phyloP scores from a whole-genome alignment of 2,797 vertebrate genomes.

The Oryzias sinensis region DNA sequence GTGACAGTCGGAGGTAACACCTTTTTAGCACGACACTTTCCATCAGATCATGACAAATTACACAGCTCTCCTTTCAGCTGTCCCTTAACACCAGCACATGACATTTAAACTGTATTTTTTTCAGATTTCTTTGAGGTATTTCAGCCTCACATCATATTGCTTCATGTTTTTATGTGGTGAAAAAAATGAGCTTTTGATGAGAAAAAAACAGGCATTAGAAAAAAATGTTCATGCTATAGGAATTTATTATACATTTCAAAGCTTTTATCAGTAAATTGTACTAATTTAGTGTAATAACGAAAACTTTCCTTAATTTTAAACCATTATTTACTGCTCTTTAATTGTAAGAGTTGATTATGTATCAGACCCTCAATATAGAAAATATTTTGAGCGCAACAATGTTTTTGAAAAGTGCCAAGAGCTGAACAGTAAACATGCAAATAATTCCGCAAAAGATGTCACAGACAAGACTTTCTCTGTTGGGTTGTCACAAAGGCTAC shows the following conservation, averaged over 20 bases:
- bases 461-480: conserved; percentile 1
- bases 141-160: too few species aligned
- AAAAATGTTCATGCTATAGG: neutral
- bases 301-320: too few species aligned
- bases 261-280: neutral
- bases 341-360: too few species aligned
- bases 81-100: conserved; percentile 37
- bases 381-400: too few species aligned
- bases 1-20: conserved; percentile 65
- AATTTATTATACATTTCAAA: neutral
- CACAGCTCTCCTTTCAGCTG: conserved; percentile 59
- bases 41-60: conserved; percentile 54
- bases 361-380: too few species aligned
- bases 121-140: neutral
- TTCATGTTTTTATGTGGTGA: too few species aligned
- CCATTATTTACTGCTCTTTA: too few species aligned
- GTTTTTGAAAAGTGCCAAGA: too few species aligned
- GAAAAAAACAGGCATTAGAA: neutral
- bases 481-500: conserved; percentile 10
- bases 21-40: conserved; percentile 44
- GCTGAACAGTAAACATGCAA: neutral
- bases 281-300: neutral
- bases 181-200: neutral
- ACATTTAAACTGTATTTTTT: conserved; percentile 4
- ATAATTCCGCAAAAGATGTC: neutral